Percentiles rank a stretch among this genome's conserved stretches.
phyloP scores from a whole-genome alignment of 2,888 invertebrate genomes.

The Operophtera brumata region DNA sequence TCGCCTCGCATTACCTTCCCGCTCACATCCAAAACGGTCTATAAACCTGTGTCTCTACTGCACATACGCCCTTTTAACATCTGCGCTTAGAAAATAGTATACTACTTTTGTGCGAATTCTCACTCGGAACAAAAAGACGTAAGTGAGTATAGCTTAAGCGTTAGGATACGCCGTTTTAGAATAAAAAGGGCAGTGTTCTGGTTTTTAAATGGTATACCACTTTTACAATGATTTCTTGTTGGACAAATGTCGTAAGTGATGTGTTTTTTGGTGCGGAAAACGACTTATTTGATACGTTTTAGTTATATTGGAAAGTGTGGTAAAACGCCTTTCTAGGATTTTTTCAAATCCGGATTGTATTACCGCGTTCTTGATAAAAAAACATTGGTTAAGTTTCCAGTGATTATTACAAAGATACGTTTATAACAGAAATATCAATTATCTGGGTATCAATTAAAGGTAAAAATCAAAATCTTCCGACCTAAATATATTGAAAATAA shows the following conservation, averaged over 20 bases:
- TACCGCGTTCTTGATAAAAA: slow-evolving; percentile 1
- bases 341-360: slow-evolving; percentile 11
- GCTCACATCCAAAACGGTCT: neutral
- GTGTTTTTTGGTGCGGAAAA: slow-evolving; percentile 20
- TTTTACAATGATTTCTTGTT: slow-evolving; percentile 38
- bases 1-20: slow-evolving; percentile 10
- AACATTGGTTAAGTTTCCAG: too few relatives aligned
- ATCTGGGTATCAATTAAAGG: too few relatives aligned
- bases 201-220: slow-evolving; percentile 68
- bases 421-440: too few relatives aligned
- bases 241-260: slow-evolving; percentile 42
- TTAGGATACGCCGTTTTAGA: slow-evolving; percentile 49
- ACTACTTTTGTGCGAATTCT: slow-evolving; percentile 56
- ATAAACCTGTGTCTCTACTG: neutral
- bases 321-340: slow-evolving; percentile 30
- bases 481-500: too few relatives aligned
- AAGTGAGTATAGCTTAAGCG: slow-evolving; percentile 33
- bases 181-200: slow-evolving; percentile 40
- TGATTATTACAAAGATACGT: too few relatives aligned
- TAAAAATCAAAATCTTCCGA: too few relatives aligned
- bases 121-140: slow-evolving; percentile 39
- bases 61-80: slow-evolving; percentile 45
- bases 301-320: slow-evolving; percentile 48
- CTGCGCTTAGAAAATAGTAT: slow-evolving; percentile 54
- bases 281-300: slow-evolving; percentile 24